Evolutionary conservation across 2,888 invertebrate genomes (phyloP).

Genomic region (Cosmorhoe ocellata): DNA sequence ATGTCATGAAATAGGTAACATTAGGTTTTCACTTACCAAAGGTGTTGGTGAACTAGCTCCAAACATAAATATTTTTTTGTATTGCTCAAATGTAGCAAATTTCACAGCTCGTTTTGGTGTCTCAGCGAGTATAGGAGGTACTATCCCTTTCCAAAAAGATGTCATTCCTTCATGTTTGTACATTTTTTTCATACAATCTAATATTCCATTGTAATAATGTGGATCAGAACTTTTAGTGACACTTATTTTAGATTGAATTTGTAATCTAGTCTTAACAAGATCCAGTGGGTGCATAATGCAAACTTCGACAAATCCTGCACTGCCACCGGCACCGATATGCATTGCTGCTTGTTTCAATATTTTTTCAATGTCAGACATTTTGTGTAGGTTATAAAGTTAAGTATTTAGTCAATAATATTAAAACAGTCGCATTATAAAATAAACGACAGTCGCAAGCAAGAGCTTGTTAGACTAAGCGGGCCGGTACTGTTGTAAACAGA

Average conservation of each 20-base stretch:
- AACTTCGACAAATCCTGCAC: constrained; percentile 96
- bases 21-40: constrained; percentile 85
- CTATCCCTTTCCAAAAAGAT: constrained; percentile 96
- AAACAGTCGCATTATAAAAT: too few relatives aligned
- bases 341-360: constrained; percentile 87
- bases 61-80: constrained; percentile 92
- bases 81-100: constrained; percentile 97
- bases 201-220: constrained; percentile 88
- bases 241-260: constrained; percentile 59
- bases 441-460: too few relatives aligned
- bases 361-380: constrained; percentile 69
- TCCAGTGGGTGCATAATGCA: constrained; percentile 98
- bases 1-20: too few relatives aligned
- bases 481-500: too few relatives aligned
- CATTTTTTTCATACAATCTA: constrained; percentile 95
- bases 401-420: too few relatives aligned
- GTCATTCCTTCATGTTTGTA: constrained; percentile 90
- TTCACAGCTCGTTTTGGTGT: constrained; percentile 97
- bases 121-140: constrained; percentile 96
- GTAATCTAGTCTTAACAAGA: constrained; percentile 92
- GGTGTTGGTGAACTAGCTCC: constrained; percentile 89
- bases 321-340: constrained; percentile 94
- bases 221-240: constrained; percentile 66
- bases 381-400: too few relatives aligned
- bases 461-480: too few relatives aligned